Conservation (phyloP, 2,113 vertebrate species). For the Oreochromis aureus region DNA sequence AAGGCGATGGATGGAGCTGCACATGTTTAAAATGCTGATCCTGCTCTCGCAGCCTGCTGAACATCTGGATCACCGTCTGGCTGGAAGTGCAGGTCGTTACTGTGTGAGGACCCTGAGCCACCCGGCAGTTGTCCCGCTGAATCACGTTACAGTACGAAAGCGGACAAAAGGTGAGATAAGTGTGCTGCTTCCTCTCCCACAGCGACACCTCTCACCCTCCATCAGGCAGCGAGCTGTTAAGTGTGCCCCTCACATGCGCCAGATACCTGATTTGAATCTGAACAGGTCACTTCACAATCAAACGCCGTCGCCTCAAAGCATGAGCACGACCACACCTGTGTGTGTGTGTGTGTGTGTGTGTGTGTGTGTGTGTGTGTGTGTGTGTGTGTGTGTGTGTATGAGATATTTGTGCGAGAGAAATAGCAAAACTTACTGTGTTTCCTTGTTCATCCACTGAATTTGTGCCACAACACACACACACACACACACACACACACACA, state of each 20-base stretch:
- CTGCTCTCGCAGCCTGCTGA: background rate
- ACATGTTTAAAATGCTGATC: background rate
- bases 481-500: too few species aligned
- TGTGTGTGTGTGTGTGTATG: background rate
- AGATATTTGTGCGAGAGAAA: rapidly evolving
- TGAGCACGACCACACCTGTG: background rate
- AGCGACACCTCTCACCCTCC: background rate
- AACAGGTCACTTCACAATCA: background rate
- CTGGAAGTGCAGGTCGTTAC: background rate
- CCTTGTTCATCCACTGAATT: constrained; percentile 85
- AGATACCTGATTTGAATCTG: background rate
- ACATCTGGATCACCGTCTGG: background rate
- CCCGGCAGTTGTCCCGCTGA: background rate
- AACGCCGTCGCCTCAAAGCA: background rate
- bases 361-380: background rate
- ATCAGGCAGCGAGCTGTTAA: background rate
- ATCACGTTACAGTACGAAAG: rapidly evolving
- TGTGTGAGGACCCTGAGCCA: background rate
- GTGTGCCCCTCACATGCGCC: background rate
- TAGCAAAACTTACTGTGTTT: constrained; percentile 65
- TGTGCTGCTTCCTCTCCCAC: constrained; percentile 36
- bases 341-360: background rate
- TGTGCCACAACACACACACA: constrained; percentile 59
- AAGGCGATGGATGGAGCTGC: background rate
- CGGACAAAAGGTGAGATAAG: constrained; percentile 31